phyloP scores from a whole-genome alignment of 2,888 invertebrate genomes.

The Chorisops tibialis region DNA sequence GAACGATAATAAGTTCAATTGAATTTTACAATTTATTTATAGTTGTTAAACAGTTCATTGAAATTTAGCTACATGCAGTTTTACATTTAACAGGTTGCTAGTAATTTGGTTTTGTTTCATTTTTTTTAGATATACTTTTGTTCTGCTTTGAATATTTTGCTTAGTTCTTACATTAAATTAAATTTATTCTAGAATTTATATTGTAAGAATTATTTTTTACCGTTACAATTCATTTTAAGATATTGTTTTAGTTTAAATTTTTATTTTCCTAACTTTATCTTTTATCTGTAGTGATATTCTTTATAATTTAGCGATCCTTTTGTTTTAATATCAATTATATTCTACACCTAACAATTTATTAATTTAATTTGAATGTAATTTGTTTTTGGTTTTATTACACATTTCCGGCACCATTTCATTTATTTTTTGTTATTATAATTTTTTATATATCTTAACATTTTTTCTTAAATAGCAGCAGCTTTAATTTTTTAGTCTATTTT shows the following conservation, averaged over 20 bases:
- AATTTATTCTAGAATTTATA: background rate
- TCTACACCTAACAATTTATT: too few relatives aligned
- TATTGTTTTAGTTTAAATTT: background rate
- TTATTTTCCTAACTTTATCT: too few relatives aligned
- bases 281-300: too few relatives aligned
- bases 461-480: conserved; percentile 4
- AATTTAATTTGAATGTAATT: too few relatives aligned
- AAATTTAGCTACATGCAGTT: conserved; percentile 11
- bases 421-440: background rate
- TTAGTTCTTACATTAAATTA: too few relatives aligned
- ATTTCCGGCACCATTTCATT: conserved; percentile 40
- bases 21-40: too few relatives aligned
- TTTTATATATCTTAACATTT: background rate
- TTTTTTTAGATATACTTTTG: background rate
- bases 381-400: conserved; percentile 39
- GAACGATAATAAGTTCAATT: too few relatives aligned
- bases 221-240: background rate
- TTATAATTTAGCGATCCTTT: too few relatives aligned
- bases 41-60: too few relatives aligned
- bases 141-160: too few relatives aligned
- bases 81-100: conserved; percentile 8
- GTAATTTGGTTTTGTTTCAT: background rate
- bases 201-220: background rate
- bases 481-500: too few relatives aligned
- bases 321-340: too few relatives aligned